A percentile compares a stretch with the other conserved stretches of the same genome.
Evolutionary conservation across 2,113 vertebrate species (phyloP).

Genomic region (Hippotragus niger): DNA sequence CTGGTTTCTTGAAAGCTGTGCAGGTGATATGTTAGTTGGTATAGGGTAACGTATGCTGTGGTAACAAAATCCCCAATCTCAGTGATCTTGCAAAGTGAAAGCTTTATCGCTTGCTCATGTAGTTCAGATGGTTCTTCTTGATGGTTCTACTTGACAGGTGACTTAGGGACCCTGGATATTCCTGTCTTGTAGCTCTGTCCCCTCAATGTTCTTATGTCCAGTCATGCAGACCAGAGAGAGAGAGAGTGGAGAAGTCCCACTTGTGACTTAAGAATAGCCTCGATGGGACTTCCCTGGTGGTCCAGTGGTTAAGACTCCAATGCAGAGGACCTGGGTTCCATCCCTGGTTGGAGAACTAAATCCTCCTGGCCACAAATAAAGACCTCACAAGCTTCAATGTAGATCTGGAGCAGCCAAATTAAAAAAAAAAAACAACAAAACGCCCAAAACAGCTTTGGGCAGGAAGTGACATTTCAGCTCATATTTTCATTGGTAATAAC

Average conservation of each 20-base stretch:
- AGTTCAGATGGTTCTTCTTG: not conserved
- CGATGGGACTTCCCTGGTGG: not conserved
- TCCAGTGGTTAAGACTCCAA: not conserved
- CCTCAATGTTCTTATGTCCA: not conserved
- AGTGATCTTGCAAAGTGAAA: not conserved
- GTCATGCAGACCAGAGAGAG: not conserved
- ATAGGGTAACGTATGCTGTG: not conserved
- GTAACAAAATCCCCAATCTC: not conserved
- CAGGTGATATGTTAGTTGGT: not conserved
- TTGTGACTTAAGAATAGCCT: not conserved
- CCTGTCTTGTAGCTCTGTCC: not conserved
- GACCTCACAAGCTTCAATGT: not conserved
- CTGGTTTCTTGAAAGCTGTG: not conserved
- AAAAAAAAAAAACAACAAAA: not conserved
- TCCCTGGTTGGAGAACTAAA: not conserved
- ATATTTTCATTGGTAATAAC: not conserved
- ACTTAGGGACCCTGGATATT: not conserved
- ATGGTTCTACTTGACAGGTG: too few species aligned
- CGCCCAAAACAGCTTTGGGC: not conserved
- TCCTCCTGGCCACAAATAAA: not conserved
- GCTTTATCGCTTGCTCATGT: not conserved
- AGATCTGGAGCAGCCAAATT: not conserved
- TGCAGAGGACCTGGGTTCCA: not conserved
- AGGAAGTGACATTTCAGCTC: not conserved
- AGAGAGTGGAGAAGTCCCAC: not conserved